phyloP scores from a whole-genome alignment of 2,113 vertebrate species.

The Merops nubicus region DNA sequence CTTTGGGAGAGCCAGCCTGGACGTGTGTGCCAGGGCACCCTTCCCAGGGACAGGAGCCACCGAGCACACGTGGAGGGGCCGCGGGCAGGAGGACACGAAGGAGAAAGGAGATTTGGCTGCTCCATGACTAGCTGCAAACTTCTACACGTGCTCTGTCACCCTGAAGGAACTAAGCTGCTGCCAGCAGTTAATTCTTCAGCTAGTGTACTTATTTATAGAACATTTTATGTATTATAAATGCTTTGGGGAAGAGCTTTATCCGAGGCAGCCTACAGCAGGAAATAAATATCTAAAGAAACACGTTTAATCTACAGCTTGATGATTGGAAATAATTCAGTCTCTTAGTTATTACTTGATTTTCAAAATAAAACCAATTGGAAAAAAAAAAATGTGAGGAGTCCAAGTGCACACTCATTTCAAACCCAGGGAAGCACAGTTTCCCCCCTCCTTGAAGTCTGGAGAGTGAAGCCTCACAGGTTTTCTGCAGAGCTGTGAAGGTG shows the following conservation, averaged over 20 bases:
- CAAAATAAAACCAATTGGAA: neutral
- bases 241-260: neutral
- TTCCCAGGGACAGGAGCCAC: neutral
- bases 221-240: neutral
- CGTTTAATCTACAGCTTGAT: neutral
- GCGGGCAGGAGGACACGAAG: neutral
- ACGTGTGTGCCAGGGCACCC: accelerated
- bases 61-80: accelerated
- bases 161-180: neutral
- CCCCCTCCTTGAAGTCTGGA: neutral
- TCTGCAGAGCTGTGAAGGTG: neutral
- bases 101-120: neutral
- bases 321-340: neutral
- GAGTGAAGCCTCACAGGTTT: neutral
- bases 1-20: neutral
- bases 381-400: neutral
- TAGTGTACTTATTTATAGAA: neutral
- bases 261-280: neutral
- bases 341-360: neutral
- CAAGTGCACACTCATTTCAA: neutral
- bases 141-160: neutral
- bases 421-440: neutral
- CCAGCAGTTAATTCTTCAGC: slow-evolving; percentile 19
- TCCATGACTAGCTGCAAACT: neutral
- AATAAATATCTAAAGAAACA: slow-evolving; percentile 10